Evolutionary conservation across 2,113 vertebrate genomes (phyloP).

Genomic region (Datnioides undecimradiatus): DNA sequence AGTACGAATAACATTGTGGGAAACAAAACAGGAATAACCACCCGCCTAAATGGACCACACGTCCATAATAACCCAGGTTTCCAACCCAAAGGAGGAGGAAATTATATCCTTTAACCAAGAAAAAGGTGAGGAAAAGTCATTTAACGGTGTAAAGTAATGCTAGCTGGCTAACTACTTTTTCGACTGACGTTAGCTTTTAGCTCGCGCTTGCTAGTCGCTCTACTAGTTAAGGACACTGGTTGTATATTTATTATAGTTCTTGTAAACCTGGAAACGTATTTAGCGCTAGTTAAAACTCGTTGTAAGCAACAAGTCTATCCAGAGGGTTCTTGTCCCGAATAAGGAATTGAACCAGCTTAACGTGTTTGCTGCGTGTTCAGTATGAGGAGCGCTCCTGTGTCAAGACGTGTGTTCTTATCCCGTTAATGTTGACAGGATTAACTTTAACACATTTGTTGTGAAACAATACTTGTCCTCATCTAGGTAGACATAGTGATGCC

Average conservation of each 20-base stretch:
- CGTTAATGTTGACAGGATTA: background rate
- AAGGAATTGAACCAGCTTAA: background rate
- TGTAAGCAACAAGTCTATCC: slow-evolving; percentile 49
- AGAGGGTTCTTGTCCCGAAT: background rate
- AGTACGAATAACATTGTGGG: slow-evolving; percentile 57
- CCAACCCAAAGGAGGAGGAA: slow-evolving; percentile 98
- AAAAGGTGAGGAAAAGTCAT: slow-evolving; percentile 89
- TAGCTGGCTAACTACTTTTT: slow-evolving; percentile 62
- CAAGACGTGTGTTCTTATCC: background rate
- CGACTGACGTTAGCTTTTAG: slow-evolving; percentile 49
- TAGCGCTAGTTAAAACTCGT: background rate
- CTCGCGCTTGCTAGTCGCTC: slow-evolving; percentile 41
- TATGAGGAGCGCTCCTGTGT: background rate
- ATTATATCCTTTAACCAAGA: slow-evolving; percentile 90
- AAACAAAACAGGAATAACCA: slow-evolving; percentile 70
- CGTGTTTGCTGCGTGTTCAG: background rate
- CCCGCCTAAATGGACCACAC: slow-evolving; percentile 97
- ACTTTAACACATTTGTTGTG: background rate
- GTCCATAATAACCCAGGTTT: slow-evolving; percentile 99
- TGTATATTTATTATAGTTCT: background rate
- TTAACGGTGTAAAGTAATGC: slow-evolving; percentile 13
- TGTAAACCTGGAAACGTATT: background rate
- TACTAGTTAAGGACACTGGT: slow-evolving; percentile 27
- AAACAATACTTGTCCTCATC: background rate
- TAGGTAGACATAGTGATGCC: background rate